These are phyloP conservation scores for Protaetia brevitarsis DNA, from an alignment of 1,140 invertebrate species.

Conservation along the genomic window DNA sequence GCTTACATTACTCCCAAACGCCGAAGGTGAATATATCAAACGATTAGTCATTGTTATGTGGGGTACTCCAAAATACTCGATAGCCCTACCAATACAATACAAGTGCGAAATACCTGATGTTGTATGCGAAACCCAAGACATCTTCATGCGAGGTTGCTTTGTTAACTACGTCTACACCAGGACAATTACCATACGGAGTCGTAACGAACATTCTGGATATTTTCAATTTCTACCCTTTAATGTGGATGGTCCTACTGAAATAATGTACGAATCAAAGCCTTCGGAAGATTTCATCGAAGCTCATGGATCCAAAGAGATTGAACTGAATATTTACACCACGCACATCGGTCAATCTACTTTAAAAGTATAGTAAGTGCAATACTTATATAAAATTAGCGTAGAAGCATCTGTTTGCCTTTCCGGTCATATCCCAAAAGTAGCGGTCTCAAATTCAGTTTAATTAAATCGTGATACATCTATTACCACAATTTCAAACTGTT, in stretches of 20 bases:
- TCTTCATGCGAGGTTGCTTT: constrained; percentile 41
- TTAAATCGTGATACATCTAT: no score
- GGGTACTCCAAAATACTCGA: constrained; percentile 26
- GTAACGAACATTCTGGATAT: constrained; percentile 30
- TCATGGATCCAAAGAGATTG: constrained; percentile 23
- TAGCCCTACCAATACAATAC: constrained; percentile 27
- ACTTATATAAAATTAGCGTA: background rate
- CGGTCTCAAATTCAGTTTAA: no score
- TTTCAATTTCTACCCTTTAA: constrained; percentile 27
- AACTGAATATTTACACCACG: constrained; percentile 21
- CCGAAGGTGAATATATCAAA: background rate
- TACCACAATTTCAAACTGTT: no score
- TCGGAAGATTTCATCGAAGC: constrained; percentile 18
- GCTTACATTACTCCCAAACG: constrained; percentile 40
- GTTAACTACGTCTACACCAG: constrained; percentile 38
- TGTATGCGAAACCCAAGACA: constrained; percentile 29
- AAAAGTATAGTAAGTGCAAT: constrained; percentile 17
- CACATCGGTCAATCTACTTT: background rate
- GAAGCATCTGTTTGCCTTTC: no score
- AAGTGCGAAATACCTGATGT: constrained; percentile 30
- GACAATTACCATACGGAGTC: constrained; percentile 33
- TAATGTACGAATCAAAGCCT: background rate
- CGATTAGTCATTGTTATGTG: constrained; percentile 30
- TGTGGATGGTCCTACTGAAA: constrained; percentile 8
- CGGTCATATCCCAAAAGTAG: no score